Base-by-base conservation (phyloP, 1,140 invertebrate genomes). In the Triops longicaudatus region DNA sequence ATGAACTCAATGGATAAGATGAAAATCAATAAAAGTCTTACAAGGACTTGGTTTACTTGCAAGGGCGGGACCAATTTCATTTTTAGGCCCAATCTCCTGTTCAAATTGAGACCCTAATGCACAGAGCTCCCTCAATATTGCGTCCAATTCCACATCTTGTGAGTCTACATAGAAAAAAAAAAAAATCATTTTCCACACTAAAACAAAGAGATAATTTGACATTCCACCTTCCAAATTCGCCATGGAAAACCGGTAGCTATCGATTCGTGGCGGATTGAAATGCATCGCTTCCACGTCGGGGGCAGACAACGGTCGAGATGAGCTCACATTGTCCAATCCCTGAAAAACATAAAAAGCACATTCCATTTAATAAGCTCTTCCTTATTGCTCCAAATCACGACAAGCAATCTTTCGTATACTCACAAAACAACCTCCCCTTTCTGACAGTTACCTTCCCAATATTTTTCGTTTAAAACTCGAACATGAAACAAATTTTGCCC, bases 91-190 rank as follows among this genome's bases (percentile, higher is more conserved):
- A 43, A 84, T 79, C 79, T 86, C 87, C 80, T 84, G 84, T 79
- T 93, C 91, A 83, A 90, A 94, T 81, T 91, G 90, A 71, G 89
- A 90, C 83, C 94, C 94, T 75, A 98, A 87, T 42, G 95, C 93
- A 84, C 93, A 96, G 41, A 98, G 86, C 85, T 98, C 96, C 31
- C 94, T 95, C 28, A 98, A 88, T 81, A 98, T 97, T 72, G 95
- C 95, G 84, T 98, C 96, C 82, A 98, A 86, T 85, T 98, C 96
- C 31, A 96, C 93, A 86, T 98, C 96, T 83, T 96, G 94, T 22
- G 94, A 94, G 84, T 97, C 95, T 91, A 84, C 75, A 85, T 86
- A 73, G 63, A 27, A 75, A 73, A 17, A 27, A 72, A 14, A 74
- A 26, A 28, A 12, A 76, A 17, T 43, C 72, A 22, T 17, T 63